Percentiles rank a stretch among this genome's conserved stretches.
Evolutionary conservation across 1,140 invertebrate genomes (phyloP).

Genomic region (Nomia melanderi): DNA sequence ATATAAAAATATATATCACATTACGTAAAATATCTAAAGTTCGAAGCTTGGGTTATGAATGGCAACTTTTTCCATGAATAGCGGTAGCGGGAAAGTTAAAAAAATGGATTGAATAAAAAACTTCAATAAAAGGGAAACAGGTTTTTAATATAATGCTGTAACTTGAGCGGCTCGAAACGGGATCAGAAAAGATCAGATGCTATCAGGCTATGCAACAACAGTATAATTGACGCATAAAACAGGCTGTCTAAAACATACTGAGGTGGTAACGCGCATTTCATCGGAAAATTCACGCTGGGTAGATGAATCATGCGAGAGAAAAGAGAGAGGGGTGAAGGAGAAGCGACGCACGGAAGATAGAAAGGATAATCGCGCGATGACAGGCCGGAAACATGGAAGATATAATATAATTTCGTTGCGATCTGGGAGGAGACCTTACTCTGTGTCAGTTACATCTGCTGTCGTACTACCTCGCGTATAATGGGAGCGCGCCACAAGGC

Average conservation of each 20-base stretch:
- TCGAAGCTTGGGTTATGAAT: too few relatives aligned
- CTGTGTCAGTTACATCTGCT: slow-evolving; percentile 45
- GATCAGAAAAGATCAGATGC: slow-evolving; percentile 1
- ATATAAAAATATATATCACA: too few relatives aligned
- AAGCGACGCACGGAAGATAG: too few relatives aligned
- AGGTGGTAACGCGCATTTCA: neutral
- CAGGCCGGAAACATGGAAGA: slow-evolving; percentile 28
- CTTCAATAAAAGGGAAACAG: too few relatives aligned
- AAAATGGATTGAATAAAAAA: too few relatives aligned
- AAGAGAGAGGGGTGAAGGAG: neutral
- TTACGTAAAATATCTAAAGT: too few relatives aligned
- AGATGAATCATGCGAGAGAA: slow-evolving; percentile 5
- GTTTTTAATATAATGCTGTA: neutral
- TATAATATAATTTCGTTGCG: slow-evolving; percentile 54
- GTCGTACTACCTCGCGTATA: slow-evolving; percentile 18
- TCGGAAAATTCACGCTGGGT: slow-evolving; percentile 5
- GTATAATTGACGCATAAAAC: slow-evolving; percentile 62
- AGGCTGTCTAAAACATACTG: slow-evolving; percentile 51
- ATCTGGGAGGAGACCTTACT: slow-evolving; percentile 37
- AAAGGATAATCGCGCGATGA: slow-evolving; percentile 49
- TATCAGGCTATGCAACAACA: slow-evolving; percentile 34
- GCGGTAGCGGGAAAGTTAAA: too few relatives aligned
- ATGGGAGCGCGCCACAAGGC: neutral
- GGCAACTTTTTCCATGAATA: too few relatives aligned
- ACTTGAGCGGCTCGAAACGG: neutral